phyloP scores from a whole-genome alignment of 2,888 invertebrate genomes.

The Lasioglossum pauxillum region DNA sequence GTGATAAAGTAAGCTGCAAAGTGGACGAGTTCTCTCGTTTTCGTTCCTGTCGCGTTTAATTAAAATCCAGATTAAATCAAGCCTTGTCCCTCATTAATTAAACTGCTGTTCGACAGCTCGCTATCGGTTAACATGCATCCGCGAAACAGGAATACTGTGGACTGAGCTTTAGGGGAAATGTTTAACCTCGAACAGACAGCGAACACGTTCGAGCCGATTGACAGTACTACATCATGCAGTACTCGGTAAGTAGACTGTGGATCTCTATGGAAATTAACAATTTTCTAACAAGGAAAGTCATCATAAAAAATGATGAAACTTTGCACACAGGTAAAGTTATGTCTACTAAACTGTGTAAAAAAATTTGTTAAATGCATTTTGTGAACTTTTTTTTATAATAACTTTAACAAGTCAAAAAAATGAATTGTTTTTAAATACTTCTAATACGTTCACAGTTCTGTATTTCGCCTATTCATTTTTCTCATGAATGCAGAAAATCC shows the following conservation, averaged over 20 bases:
- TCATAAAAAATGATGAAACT: no score
- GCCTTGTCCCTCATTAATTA: constrained; percentile 39
- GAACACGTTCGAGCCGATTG: neutral
- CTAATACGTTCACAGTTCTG: no score
- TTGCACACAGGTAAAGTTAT: no score
- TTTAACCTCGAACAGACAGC: neutral
- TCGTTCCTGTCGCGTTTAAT: constrained; percentile 33
- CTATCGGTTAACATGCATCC: neutral
- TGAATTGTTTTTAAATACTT: no score
- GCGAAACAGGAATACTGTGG: neutral
- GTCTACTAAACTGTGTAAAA: no score
- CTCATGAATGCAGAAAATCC: no score
- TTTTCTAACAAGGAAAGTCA: no score
- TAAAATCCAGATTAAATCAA: constrained; percentile 35
- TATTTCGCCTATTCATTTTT: no score
- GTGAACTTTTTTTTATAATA: no score
- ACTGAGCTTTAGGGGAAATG: neutral
- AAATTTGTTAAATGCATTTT: no score
- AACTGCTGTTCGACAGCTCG: constrained; percentile 7
- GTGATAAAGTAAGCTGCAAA: constrained; percentile 42
- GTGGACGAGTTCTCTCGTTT: constrained; percentile 38
- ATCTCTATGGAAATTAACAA: neutral
- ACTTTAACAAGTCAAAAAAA: no score
- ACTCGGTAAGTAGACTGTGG: neutral
- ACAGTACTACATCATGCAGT: neutral